Evolutionary conservation across 2,797 vertebrate species (phyloP).

Genomic region (Phoeniculus purpureus): DNA sequence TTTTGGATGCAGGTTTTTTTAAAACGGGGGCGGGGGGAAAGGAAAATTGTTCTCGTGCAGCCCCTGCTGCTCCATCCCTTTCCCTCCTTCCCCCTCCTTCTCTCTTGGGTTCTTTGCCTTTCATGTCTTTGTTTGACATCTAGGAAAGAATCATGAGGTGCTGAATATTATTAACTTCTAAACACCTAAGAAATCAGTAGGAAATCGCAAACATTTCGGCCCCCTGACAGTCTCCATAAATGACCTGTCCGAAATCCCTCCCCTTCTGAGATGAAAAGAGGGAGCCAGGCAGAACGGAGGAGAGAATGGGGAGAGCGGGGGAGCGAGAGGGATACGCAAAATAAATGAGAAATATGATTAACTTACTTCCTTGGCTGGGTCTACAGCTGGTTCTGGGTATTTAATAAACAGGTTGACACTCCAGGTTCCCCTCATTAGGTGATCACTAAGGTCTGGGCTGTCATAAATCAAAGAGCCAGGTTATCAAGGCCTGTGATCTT

Average conservation of each 20-base stretch:
- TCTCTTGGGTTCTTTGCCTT: conserved; percentile 75
- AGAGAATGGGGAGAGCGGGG: conserved; percentile 32
- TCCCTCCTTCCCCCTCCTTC: conserved; percentile 48
- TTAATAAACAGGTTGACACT: conserved; percentile 99
- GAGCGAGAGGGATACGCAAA: conserved; percentile 36
- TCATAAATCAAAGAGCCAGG: conserved; percentile 95
- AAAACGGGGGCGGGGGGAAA: not conserved
- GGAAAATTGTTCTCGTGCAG: conserved; percentile 42
- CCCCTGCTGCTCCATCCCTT: not conserved
- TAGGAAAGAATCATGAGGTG: conserved; percentile 81
- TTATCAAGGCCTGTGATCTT: conserved; percentile 98
- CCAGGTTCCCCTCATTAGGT: conserved; percentile 95
- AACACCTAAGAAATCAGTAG: conserved; percentile 83
- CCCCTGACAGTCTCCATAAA: conserved; percentile 73
- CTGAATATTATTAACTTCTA: conserved; percentile 83
- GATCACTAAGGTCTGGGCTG: conserved; percentile 85
- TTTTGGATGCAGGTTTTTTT: not conserved
- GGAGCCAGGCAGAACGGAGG: conserved; percentile 72
- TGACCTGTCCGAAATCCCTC: conserved; percentile 72
- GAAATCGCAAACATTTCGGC: conserved; percentile 75
- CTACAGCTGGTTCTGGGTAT: conserved; percentile 94
- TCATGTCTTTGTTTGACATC: conserved; percentile 80
- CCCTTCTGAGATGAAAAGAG: conserved; percentile 76
- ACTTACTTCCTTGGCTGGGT: conserved; percentile 69
- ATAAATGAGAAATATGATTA: conserved; percentile 85